Evolutionary conservation across 37 sponge, comb jelly and placozoan genomes (phyloP), one percentile per base, ranked within the genome.

Genomic region (Spongia lamella): DNA sequence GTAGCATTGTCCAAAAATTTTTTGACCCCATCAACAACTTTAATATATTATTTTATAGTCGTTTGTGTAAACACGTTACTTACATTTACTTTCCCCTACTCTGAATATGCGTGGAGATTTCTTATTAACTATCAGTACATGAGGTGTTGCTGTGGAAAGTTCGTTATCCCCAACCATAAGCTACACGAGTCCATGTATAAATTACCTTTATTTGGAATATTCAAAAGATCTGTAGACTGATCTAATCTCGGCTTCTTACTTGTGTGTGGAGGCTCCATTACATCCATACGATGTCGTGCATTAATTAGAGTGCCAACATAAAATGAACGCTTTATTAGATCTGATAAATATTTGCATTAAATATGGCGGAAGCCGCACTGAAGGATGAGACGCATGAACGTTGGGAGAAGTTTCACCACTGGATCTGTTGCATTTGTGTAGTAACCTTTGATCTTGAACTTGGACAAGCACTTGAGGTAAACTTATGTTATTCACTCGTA

Each of bases 381-480:
- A 43, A 9, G 5, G 47, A 43, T 43, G 49, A 21, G 7, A 24
- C 5, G 22, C 33, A 22, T 20, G 62, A 21, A 7, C 21, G 51
- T 0, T 87, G 84, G 84, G 71, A 82, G 26, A 84, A 67, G 43
- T 61, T 83, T 35, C 61, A 55, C 50, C 81, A 80, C 61, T 97
- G 98, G 98, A 54, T 94, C 9, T 70, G 66, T 38, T 85, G 90
- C 50, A 68, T 94, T 53, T 91, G 95, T 39, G 83, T 97, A 15
- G 98, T 97, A 16, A 94, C 93, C 35, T 97, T 97, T 62, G 98
- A 97, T 73, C 83, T 97, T 9, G 99, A 97, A 78, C 69, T 97
- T 20, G 99, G 99, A 0, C 99, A 97, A 78, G 96, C 95, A 15
- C 25, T 97, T 4, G 99, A 97, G 88, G 94, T 93, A 63, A 5